These are phyloP conservation scores for Drosophila bocki DNA, from an alignment of 1,140 invertebrate genomes.

Conservation along the genomic window DNA sequence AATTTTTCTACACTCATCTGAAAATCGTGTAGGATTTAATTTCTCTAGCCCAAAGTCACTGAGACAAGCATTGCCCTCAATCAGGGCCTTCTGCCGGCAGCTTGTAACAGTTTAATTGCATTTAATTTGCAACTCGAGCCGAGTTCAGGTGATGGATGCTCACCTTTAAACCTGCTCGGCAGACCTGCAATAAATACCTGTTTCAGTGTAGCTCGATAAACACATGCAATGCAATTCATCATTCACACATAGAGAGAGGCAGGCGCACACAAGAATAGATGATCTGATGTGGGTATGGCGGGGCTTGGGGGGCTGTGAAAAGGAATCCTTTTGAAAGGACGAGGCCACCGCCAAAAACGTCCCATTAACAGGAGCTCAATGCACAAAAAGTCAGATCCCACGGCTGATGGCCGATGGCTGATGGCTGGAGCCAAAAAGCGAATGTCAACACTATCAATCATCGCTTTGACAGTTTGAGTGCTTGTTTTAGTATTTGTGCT, in stretches of 20 bases:
- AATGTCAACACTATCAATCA: conserved; percentile 84
- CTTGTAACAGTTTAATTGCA: conserved; percentile 29
- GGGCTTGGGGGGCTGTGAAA: background rate
- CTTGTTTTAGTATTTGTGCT: conserved; percentile 84
- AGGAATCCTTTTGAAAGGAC: conserved; percentile 37
- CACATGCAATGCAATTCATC: conserved; percentile 78
- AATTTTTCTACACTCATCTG: too few species aligned
- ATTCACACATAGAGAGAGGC: conserved; percentile 54
- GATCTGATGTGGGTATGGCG: conserved; percentile 4
- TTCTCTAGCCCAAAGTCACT: background rate
- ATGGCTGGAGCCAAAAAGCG: conserved; percentile 75
- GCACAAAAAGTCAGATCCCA: conserved; percentile 65
- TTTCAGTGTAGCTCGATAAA: conserved; percentile 57
- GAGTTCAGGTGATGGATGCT: conserved; percentile 47
- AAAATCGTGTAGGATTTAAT: background rate
- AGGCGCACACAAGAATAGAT: conserved; percentile 23
- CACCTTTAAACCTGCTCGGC: conserved; percentile 61
- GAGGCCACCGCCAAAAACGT: conserved; percentile 59
- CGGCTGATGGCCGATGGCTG: conserved; percentile 27
- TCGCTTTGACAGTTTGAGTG: conserved; percentile 83
- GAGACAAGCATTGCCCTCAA: background rate
- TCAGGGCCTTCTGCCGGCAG: background rate
- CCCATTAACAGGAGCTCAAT: conserved; percentile 78
- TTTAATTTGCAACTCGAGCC: conserved; percentile 24
- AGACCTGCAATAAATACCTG: conserved; percentile 71